Evolutionary conservation across 2,113 vertebrate species (phyloP).

Genomic region (Muntiacus reevesi): DNA sequence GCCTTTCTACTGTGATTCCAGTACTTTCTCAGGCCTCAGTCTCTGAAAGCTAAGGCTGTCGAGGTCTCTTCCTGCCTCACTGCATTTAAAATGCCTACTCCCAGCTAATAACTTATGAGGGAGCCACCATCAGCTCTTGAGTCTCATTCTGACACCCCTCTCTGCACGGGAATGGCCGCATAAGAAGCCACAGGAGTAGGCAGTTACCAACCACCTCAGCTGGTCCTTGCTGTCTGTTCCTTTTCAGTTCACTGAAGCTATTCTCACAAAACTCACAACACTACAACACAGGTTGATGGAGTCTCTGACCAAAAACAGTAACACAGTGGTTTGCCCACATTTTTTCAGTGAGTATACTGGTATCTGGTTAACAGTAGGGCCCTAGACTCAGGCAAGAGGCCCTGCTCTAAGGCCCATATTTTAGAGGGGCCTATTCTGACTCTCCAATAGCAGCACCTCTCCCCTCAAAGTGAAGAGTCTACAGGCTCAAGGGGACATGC

Average conservation of each 20-base stretch:
- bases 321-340: background rate
- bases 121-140: background rate
- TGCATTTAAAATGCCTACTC: constrained; percentile 26
- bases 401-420: background rate
- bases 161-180: background rate
- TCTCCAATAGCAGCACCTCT: background rate
- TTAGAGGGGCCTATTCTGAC: background rate
- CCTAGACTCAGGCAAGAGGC: background rate
- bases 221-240: background rate
- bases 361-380: background rate
- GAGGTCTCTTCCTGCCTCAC: background rate
- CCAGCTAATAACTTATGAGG: background rate
- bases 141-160: background rate
- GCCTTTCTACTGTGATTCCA: background rate
- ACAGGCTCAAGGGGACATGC: background rate
- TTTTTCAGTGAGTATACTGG: background rate
- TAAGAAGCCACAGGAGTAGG: background rate
- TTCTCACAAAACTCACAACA: background rate
- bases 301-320: background rate
- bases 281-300: background rate
- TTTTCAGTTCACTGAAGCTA: constrained; percentile 26
- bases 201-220: background rate
- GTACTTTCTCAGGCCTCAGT: background rate
- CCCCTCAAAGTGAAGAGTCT: background rate
- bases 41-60: background rate